Percentiles rank a stretch among this genome's conserved stretches.
These are phyloP conservation scores for Vombatus ursinus DNA, from an alignment of 2,113 vertebrate species.

Conservation along the genomic window DNA sequence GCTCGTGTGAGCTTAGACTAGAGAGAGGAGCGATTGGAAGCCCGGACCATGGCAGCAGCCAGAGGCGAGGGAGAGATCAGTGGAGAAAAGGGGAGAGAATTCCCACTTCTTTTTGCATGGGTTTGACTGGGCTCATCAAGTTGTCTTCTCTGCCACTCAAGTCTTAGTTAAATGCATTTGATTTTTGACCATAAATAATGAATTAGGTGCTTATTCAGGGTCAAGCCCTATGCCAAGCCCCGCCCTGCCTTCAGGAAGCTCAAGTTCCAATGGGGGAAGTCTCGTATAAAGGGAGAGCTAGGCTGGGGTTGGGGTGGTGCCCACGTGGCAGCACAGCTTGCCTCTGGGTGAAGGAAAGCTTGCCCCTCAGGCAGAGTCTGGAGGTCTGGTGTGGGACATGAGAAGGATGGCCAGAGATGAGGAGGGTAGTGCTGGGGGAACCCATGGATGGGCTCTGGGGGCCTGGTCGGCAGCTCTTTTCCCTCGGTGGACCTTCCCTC, in stretches of 20 bases:
- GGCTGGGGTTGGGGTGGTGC: neutral
- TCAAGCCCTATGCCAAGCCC: too few species aligned
- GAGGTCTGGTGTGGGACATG: neutral
- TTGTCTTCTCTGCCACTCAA: neutral
- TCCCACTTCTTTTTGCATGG: neutral
- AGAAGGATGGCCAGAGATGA: neutral
- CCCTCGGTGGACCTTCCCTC: too few species aligned
- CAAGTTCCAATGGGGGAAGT: too few species aligned
- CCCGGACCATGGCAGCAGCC: neutral
- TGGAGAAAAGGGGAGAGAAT: neutral
- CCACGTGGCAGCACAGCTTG: too few species aligned
- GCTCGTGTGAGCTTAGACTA: neutral
- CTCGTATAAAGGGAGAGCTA: too few species aligned
- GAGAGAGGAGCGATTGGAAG: neutral
- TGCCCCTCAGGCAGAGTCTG: neutral
- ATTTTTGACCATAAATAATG: neutral
- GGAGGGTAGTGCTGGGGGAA: too few species aligned
- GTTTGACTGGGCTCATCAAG: neutral
- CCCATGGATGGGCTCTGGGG: too few species aligned
- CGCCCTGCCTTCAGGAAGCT: too few species aligned
- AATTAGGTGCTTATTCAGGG: neutral
- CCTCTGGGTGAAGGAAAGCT: too few species aligned
- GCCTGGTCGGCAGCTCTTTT: too few species aligned
- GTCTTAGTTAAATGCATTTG: neutral
- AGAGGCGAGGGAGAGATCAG: neutral